phyloP scores from a whole-genome alignment of 1,140 invertebrate species.

The Drosophila simulans region DNA sequence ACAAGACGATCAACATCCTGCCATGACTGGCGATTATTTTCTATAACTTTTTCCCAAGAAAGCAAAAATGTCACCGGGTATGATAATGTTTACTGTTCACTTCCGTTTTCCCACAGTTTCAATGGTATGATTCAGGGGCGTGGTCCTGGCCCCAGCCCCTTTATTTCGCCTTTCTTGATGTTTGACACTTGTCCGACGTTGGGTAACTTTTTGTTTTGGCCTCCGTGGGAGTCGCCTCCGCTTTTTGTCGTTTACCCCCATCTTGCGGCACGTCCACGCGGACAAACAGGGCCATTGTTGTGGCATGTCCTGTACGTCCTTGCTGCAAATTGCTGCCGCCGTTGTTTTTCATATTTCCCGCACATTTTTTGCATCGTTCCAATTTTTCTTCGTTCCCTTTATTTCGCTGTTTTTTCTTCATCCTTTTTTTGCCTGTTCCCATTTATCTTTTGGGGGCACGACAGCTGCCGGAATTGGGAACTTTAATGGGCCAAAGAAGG shows the following conservation, averaged over 20 bases:
- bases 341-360: constrained; percentile 46
- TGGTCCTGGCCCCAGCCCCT: constrained; percentile 20
- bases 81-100: constrained; percentile 46
- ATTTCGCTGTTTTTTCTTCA: constrained; percentile 24
- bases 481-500: constrained; percentile 23
- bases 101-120: constrained; percentile 20
- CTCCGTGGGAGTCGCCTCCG: neutral
- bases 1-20: neutral
- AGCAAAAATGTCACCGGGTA: constrained; percentile 34
- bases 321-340: constrained; percentile 65
- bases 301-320: constrained; percentile 70
- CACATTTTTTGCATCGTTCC: constrained; percentile 46
- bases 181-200: constrained; percentile 58
- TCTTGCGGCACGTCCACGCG: constrained; percentile 48
- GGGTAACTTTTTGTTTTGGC: constrained; percentile 53
- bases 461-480: constrained; percentile 6
- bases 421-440: constrained; percentile 16
- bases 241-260: neutral
- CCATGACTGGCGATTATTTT: constrained; percentile 16
- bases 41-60: constrained; percentile 6
- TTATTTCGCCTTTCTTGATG: constrained; percentile 41
- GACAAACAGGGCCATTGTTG: constrained; percentile 70
- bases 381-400: constrained; percentile 42
- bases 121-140: neutral
- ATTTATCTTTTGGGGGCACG: constrained; percentile 52